phyloP scores from a whole-genome alignment of 2,113 vertebrate species.

The Gorsachius goisagi region DNA sequence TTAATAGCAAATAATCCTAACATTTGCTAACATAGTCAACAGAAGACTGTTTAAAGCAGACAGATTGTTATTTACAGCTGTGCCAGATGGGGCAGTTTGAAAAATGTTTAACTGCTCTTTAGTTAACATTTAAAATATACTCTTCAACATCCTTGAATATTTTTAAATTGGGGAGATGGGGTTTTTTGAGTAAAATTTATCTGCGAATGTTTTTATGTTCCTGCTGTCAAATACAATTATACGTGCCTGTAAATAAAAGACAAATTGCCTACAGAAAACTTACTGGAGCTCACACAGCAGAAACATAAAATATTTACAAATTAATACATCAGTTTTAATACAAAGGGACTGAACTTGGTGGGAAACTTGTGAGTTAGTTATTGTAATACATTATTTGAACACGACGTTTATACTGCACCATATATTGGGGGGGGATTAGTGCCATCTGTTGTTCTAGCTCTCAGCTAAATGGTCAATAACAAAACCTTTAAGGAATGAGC shows the following conservation, averaged over 20 bases:
- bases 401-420: not conserved
- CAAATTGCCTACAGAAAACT: not conserved
- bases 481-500: not conserved
- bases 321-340: not conserved
- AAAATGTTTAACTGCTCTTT: not conserved
- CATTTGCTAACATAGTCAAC: not conserved
- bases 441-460: not conserved
- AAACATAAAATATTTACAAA: constrained; percentile 24
- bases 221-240: not conserved
- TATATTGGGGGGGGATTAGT: not conserved
- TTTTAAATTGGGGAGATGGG: not conserved
- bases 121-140: not conserved
- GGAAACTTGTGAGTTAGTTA: not conserved
- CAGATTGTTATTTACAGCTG: constrained; percentile 35
- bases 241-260: not conserved
- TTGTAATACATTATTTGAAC: not conserved
- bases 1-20: constrained; percentile 6
- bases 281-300: not conserved
- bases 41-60: not conserved
- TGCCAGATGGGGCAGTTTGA: not conserved
- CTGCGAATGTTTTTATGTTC: not conserved
- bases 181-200: not conserved
- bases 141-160: not conserved
- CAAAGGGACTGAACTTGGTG: not conserved
- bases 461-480: not conserved